phyloP scores from a whole-genome alignment of 2,888 invertebrate species.

The Flexamia atlantica region DNA sequence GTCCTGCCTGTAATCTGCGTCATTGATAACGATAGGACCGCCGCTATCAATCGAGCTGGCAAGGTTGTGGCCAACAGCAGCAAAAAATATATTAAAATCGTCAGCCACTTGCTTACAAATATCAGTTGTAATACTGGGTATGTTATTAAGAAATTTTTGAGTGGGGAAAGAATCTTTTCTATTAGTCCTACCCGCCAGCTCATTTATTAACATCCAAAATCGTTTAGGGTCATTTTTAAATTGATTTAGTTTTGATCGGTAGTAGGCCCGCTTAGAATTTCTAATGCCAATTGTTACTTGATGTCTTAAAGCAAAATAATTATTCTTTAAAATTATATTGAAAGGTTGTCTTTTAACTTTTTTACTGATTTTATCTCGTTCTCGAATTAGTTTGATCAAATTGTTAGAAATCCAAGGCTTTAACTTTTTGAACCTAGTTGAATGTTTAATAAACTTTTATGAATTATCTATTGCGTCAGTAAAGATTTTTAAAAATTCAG shows the following conservation, averaged over 20 bases:
- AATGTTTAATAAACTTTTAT: not conserved
- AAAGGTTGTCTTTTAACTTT: constrained; percentile 46
- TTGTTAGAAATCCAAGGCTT: constrained; percentile 43
- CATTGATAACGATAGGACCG: constrained; percentile 25
- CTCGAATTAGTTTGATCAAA: not conserved
- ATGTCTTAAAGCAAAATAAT: constrained; percentile 15
- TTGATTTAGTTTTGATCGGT: constrained; percentile 22
- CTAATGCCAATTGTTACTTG: not conserved
- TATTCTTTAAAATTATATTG: not conserved
- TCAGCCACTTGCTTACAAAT: constrained; percentile 23
- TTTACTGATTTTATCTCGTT: constrained; percentile 26
- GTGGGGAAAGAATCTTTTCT: constrained; percentile 18
- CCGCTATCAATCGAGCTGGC: constrained; percentile 52
- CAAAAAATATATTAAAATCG: constrained; percentile 49
- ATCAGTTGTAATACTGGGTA: not conserved
- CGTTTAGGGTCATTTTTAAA: constrained; percentile 29
- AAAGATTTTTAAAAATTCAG: not conserved
- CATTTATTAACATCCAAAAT: constrained; percentile 37
- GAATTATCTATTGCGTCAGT: not conserved
- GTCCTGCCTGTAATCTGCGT: constrained; percentile 15
- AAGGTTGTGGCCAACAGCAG: constrained; percentile 34
- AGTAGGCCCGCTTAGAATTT: constrained; percentile 9
- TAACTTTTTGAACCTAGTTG: not conserved
- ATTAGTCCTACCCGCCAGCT: constrained; percentile 15
- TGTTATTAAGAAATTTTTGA: not conserved